phyloP scores from a whole-genome alignment of 2,888 invertebrate species.

The Drepanosiphum platanoidis region DNA sequence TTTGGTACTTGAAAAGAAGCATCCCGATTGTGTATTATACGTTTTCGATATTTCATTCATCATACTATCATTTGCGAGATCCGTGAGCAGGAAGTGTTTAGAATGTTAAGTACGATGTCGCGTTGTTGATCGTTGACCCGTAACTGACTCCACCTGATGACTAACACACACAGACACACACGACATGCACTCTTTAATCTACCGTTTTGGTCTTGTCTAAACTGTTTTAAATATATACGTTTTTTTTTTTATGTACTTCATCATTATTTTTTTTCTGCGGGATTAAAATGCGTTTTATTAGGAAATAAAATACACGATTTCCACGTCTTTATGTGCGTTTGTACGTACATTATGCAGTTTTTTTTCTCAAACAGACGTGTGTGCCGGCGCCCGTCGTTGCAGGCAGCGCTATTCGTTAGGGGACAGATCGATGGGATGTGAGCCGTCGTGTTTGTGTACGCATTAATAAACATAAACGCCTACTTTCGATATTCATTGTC shows the following conservation, averaged over 20 bases:
- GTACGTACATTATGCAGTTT: not conserved
- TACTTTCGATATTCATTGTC: not conserved
- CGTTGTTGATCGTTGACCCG: conserved; percentile 55
- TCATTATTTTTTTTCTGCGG: not conserved
- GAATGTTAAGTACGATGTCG: conserved; percentile 33
- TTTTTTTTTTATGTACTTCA: not conserved
- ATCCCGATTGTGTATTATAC: conserved; percentile 26
- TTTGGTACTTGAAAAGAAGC: conserved; percentile 40
- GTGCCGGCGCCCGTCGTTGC: not conserved
- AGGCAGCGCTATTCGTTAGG: not conserved
- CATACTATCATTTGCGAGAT: conserved; percentile 31
- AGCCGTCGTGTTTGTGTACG: not conserved
- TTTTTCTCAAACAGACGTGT: not conserved
- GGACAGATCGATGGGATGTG: conserved; percentile 9
- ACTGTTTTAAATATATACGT: not conserved
- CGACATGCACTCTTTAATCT: not conserved
- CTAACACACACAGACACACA: not conserved
- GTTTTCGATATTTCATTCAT: conserved; percentile 54
- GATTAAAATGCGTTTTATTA: not conserved
- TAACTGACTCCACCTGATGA: conserved; percentile 45
- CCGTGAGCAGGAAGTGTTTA: conserved; percentile 46
- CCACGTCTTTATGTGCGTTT: too few species aligned
- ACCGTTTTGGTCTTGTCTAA: not conserved
- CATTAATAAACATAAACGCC: conserved; percentile 46
- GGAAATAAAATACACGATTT: not conserved